phyloP scores from a whole-genome alignment of 1,140 invertebrate species.

The Drosophila pectinifera region DNA sequence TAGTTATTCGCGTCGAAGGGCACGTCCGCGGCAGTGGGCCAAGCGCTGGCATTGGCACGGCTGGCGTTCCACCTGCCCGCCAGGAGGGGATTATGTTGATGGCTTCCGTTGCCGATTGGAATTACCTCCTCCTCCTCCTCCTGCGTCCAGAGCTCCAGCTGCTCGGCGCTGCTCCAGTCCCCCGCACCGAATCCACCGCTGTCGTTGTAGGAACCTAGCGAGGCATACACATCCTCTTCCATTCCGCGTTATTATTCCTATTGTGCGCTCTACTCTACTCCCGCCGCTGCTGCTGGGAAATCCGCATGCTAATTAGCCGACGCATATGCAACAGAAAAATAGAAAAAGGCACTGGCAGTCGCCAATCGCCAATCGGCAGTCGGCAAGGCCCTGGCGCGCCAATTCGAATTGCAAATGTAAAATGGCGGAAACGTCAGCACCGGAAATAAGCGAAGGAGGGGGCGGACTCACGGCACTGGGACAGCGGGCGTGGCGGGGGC shows the following conservation, averaged over 20 bases:
- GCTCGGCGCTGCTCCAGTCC: conserved; percentile 60
- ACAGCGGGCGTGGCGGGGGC: conserved; percentile 20
- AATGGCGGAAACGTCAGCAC: conserved; percentile 22
- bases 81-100: conserved; percentile 24
- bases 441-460: conserved; percentile 52
- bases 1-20: conserved; percentile 87
- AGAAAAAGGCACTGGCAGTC: conserved; percentile 3
- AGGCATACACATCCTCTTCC: conserved; percentile 79
- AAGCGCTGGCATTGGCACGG: conserved; percentile 34
- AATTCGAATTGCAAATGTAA: conserved; percentile 65
- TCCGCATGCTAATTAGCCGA: conserved; percentile 69
- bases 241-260: conserved; percentile 61
- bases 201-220: conserved; percentile 63
- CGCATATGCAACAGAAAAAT: conserved; percentile 59
- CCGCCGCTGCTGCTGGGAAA: conserved; percentile 34
- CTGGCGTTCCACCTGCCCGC: conserved; percentile 47
- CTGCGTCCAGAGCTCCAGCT: conserved; percentile 50
- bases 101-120: conserved; percentile 30
- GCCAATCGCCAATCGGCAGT: conserved; percentile 10
- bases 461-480: conserved; percentile 19
- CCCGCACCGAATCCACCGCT: conserved; percentile 25
- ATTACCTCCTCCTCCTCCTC: conserved; percentile 3
- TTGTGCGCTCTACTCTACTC: conserved; percentile 37
- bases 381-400: conserved; percentile 10
- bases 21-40: conserved; percentile 8